These are phyloP conservation scores for Trichopoda pennipes DNA, from an alignment of 2,888 invertebrate species.

Conservation along the genomic window DNA sequence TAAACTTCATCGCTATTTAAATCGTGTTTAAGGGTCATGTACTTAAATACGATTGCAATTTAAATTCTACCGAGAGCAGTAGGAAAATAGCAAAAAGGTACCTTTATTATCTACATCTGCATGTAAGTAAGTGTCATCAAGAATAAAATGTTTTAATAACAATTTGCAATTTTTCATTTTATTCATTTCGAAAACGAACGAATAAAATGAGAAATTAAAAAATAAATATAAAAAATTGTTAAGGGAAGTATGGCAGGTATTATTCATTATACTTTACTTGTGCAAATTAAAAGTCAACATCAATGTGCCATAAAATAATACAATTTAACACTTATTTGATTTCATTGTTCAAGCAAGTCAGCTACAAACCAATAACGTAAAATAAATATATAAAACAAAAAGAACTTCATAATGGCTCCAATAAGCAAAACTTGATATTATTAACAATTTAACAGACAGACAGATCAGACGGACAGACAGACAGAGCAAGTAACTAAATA, in stretches of 20 bases:
- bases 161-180: slow-evolving; percentile 44
- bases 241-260: background rate
- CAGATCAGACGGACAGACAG: no score
- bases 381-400: background rate
- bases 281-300: slow-evolving; percentile 42
- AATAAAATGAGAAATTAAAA: background rate
- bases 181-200: slow-evolving; percentile 32
- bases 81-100: slow-evolving; percentile 1
- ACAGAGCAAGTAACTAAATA: background rate
- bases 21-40: slow-evolving; percentile 54
- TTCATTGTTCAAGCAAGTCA: slow-evolving; percentile 53
- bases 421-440: slow-evolving; percentile 2
- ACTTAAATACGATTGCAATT: slow-evolving; percentile 15
- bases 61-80: background rate
- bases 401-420: slow-evolving; percentile 5
- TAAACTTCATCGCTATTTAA: slow-evolving; percentile 7
- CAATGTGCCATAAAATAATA: slow-evolving; percentile 66
- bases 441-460: slow-evolving; percentile 27
- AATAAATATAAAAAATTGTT: background rate
- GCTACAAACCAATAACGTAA: background rate
- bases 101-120: slow-evolving; percentile 66
- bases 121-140: slow-evolving; percentile 64
- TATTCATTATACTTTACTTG: slow-evolving; percentile 27
- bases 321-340: slow-evolving; percentile 69
- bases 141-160: slow-evolving; percentile 53